Evolutionary conservation across 2,888 invertebrate species (phyloP).

Genomic region (Drosophila sordidapex): DNA sequence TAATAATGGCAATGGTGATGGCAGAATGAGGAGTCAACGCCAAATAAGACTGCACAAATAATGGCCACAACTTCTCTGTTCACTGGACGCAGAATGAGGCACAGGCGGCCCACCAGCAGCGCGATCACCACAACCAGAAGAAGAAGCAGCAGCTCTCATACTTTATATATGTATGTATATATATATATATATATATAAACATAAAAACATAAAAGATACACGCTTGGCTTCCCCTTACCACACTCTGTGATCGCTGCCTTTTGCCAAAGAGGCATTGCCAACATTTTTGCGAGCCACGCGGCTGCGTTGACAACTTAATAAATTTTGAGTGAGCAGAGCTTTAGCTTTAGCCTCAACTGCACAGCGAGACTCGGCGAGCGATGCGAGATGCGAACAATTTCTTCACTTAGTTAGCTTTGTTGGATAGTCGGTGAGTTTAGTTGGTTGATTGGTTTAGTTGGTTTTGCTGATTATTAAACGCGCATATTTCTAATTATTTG

Average conservation of each 20-base stretch:
- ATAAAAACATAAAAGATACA: slow-evolving; percentile 16
- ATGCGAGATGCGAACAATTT: slow-evolving; percentile 28
- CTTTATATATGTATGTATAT: slow-evolving; percentile 6
- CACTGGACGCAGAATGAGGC: slow-evolving; percentile 34
- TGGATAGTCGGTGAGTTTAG: slow-evolving; percentile 42
- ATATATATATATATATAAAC: slow-evolving; percentile 1
- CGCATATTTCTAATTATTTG: slow-evolving; percentile 78
- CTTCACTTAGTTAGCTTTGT: slow-evolving; percentile 40
- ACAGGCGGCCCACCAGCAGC: slow-evolving; percentile 58
- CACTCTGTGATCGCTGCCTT: slow-evolving; percentile 14
- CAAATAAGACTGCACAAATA: slow-evolving; percentile 59
- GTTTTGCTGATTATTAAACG: slow-evolving; percentile 70
- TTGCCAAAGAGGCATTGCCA: slow-evolving; percentile 61
- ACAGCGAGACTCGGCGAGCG: slow-evolving; percentile 10
- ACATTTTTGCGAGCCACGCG: slow-evolving; percentile 65
- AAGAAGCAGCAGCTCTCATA: slow-evolving; percentile 12
- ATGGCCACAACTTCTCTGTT: slow-evolving; percentile 59
- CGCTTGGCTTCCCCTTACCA: background rate
- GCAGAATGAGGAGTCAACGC: slow-evolving; percentile 41
- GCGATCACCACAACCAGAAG: slow-evolving; percentile 27
- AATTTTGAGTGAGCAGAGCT: slow-evolving; percentile 66
- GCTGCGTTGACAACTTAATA: slow-evolving; percentile 76
- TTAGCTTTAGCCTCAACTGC: slow-evolving; percentile 1
- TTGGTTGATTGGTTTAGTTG: slow-evolving; percentile 36
- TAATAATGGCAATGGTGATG: slow-evolving; percentile 22